These are phyloP conservation scores for Aleiodes alternator DNA, from an alignment of 2,888 invertebrate genomes.

Conservation along the genomic window DNA sequence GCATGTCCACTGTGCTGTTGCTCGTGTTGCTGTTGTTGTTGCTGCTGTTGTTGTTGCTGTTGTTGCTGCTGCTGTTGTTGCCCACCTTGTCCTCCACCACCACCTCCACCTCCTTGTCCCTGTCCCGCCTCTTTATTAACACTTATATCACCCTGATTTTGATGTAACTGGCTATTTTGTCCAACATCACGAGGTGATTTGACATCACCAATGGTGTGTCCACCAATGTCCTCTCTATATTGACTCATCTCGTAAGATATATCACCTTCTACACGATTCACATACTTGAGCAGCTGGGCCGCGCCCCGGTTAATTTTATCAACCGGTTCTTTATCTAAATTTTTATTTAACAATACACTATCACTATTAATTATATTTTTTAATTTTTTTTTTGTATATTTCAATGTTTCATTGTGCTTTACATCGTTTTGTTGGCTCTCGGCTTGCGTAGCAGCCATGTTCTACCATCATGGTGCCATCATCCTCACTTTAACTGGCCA, in stretches of 20 bases:
- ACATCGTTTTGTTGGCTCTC: constrained; percentile 88
- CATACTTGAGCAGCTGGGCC: constrained; percentile 82
- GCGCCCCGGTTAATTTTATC: constrained; percentile 70
- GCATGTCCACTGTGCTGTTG: constrained; percentile 41
- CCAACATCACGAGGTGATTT: constrained; percentile 69
- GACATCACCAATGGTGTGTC: constrained; percentile 77
- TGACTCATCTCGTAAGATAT: constrained; percentile 81
- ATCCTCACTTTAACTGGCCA: constrained; percentile 67
- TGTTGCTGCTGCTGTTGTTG: constrained; percentile 38
- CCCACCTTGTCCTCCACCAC: constrained; percentile 51
- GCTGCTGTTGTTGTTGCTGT: constrained; percentile 42
- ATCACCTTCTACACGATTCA: constrained; percentile 85
- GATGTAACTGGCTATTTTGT: constrained; percentile 66
- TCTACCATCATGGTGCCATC: constrained; percentile 74
- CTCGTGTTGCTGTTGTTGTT: constrained; percentile 29
- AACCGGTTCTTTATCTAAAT: constrained; percentile 68
- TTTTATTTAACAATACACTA: constrained; percentile 70
- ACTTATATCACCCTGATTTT: background rate
- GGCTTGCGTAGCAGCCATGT: constrained; percentile 92
- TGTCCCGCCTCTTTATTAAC: constrained; percentile 37
- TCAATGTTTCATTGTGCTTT: constrained; percentile 68
- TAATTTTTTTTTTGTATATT: constrained; percentile 78
- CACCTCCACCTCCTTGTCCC: no score
- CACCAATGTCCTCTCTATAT: constrained; percentile 84
- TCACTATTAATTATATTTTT: constrained; percentile 75